Conservation (phyloP, 30 jellyfish, hydroid and myxozoan species). For the Mastigias papua region DNA sequence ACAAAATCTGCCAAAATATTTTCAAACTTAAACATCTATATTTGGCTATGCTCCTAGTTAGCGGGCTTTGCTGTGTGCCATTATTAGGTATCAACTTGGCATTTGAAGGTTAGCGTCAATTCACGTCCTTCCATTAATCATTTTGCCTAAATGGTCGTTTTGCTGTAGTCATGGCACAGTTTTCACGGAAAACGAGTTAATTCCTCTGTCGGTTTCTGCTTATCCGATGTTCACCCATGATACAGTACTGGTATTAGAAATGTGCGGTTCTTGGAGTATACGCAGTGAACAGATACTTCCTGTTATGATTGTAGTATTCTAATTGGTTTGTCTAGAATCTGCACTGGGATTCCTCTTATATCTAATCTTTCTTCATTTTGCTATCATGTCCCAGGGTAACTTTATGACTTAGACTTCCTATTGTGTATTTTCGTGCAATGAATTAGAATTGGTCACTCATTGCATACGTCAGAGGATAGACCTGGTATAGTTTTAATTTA, state of each 20-base stretch:
- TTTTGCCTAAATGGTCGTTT: background rate
- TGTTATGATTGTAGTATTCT: no score
- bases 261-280: no score
- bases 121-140: slow-evolving; percentile 15
- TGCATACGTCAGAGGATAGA: background rate
- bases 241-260: no score
- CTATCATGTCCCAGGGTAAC: no score
- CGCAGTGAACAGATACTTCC: no score
- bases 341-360: no score
- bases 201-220: no score
- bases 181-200: background rate
- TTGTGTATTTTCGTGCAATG: background rate
- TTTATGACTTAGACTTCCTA: no score
- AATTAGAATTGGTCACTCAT: background rate
- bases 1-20: slow-evolving; percentile 67
- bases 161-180: background rate
- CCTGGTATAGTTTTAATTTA: background rate
- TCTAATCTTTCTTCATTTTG: no score
- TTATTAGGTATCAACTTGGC: slow-evolving; percentile 14
- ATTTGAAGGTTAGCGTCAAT: slow-evolving; percentile 64
- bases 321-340: no score
- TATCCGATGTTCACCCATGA: no score
- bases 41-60: slow-evolving; percentile 69
- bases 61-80: slow-evolving; percentile 82
- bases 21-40: slow-evolving; percentile 7